Evolutionary conservation across 37 sponge, comb jelly and placozoan genomes (phyloP).

Genomic region (Bolinopsis microptera): DNA sequence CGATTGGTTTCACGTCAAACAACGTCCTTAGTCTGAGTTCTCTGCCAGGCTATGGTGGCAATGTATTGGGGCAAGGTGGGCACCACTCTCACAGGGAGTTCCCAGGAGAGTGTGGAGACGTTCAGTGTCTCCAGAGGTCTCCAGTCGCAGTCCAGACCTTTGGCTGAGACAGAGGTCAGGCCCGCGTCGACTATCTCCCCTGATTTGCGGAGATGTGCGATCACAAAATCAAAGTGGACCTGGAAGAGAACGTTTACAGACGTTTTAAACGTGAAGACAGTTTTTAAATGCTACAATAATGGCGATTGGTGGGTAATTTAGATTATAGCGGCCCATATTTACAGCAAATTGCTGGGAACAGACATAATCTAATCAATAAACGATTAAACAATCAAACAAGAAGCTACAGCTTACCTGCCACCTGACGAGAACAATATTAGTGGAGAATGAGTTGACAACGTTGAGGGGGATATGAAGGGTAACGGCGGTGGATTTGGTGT

Average conservation of each 20-base stretch:
- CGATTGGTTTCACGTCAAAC: too few species aligned
- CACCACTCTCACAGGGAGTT: slow-evolving; percentile 50
- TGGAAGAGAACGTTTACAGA: background rate
- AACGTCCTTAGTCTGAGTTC: slow-evolving; percentile 36
- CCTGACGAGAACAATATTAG: slow-evolving; percentile 43
- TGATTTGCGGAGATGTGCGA: background rate
- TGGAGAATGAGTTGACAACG: slow-evolving; percentile 52
- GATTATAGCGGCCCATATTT: too few species aligned
- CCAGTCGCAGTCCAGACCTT: slow-evolving; percentile 51
- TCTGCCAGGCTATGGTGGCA: slow-evolving; percentile 39
- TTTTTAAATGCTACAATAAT: too few species aligned
- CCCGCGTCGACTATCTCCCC: slow-evolving; percentile 48
- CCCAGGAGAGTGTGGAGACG: slow-evolving; percentile 43
- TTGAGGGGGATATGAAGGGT: slow-evolving; percentile 54
- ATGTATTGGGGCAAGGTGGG: slow-evolving; percentile 59
- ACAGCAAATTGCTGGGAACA: too few species aligned
- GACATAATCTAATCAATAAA: too few species aligned
- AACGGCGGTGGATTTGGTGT: slow-evolving; percentile 12
- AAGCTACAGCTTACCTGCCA: slow-evolving; percentile 64
- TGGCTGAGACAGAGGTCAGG: background rate
- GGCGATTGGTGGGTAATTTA: too few species aligned
- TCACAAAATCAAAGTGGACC: slow-evolving; percentile 55
- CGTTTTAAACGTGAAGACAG: too few species aligned
- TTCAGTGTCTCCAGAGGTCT: slow-evolving; percentile 38
- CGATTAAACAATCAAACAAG: too few species aligned